Conservation (phyloP, 92 coral and sea anemone species). For the Isaurus tuberculatus region DNA sequence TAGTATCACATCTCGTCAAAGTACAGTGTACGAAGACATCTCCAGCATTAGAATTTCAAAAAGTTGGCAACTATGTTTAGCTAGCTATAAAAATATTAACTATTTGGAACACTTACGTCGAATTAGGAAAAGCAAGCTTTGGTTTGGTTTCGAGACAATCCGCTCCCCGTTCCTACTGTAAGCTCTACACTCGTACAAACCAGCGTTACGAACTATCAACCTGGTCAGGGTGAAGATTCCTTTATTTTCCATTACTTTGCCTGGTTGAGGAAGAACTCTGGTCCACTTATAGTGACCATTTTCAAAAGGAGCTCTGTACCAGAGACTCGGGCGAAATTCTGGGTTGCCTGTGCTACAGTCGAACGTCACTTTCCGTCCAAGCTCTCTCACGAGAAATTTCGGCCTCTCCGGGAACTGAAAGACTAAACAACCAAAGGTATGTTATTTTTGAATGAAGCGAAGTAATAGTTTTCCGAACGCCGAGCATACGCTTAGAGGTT, state of each 20-base stretch:
- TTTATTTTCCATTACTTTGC: conserved; percentile 4
- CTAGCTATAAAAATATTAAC: not conserved
- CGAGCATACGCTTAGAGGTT: no score
- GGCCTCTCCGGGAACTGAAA: conserved; percentile 34
- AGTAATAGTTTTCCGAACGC: no score
- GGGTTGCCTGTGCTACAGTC: conserved; percentile 31
- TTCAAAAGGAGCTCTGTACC: not conserved
- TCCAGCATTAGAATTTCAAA: no score
- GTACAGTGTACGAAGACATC: no score
- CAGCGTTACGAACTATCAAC: not conserved
- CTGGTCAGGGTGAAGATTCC: conserved; percentile 21
- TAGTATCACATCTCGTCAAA: no score
- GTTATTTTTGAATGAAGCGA: not conserved
- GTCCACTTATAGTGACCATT: not conserved
- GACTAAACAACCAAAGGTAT: not conserved
- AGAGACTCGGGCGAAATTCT: conserved; percentile 27
- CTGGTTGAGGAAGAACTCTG: conserved; percentile 9
- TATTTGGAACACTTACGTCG: not conserved
- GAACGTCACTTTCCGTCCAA: not conserved
- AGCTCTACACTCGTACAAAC: conserved; percentile 37
- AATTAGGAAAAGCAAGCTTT: conserved; percentile 14
- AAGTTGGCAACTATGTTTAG: no score
- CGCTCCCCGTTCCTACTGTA: conserved; percentile 5
- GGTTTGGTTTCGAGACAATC: conserved; percentile 11
- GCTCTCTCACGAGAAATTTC: conserved; percentile 14